Percentiles rank a stretch among this genome's conserved stretches.
Conservation (phyloP, 2,888 invertebrate species). For the Xiphydria camelus region DNA sequence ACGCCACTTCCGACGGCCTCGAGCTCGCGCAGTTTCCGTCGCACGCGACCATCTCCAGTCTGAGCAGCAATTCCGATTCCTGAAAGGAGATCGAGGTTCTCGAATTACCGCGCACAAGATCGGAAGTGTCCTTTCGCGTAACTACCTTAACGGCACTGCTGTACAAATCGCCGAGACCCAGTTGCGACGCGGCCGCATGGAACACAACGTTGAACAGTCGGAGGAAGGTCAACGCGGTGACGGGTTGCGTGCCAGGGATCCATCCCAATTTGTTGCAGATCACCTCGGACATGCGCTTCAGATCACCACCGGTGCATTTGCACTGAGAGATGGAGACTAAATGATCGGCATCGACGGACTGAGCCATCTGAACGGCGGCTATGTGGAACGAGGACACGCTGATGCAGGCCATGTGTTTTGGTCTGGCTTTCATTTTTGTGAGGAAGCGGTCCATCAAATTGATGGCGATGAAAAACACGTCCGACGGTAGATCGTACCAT, state of each 20-base stretch:
- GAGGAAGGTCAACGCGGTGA: constrained; percentile 72
- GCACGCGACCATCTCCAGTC: constrained; percentile 76
- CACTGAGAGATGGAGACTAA: constrained; percentile 72
- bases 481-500: constrained; percentile 82
- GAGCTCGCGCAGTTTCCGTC: constrained; percentile 76
- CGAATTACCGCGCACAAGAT: no score
- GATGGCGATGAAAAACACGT: constrained; percentile 77
- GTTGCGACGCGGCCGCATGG: constrained; percentile 61
- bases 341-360: constrained; percentile 68
- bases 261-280: constrained; percentile 77
- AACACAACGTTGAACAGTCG: constrained; percentile 69
- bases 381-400: constrained; percentile 85
- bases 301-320: constrained; percentile 82
- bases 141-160: constrained; percentile 61
- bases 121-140: no score
- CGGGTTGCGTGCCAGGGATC: constrained; percentile 62
- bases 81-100: constrained; percentile 44
- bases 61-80: constrained; percentile 68
- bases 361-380: constrained; percentile 71
- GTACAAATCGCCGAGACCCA: constrained; percentile 62
- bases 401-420: constrained; percentile 86
- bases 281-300: constrained; percentile 83
- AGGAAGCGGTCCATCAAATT: constrained; percentile 81
- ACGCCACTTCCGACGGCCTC: constrained; percentile 74
- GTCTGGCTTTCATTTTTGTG: constrained; percentile 78